Evolutionary conservation across 2,113 vertebrate genomes (phyloP).

Genomic region (Ceyx melanurus): DNA sequence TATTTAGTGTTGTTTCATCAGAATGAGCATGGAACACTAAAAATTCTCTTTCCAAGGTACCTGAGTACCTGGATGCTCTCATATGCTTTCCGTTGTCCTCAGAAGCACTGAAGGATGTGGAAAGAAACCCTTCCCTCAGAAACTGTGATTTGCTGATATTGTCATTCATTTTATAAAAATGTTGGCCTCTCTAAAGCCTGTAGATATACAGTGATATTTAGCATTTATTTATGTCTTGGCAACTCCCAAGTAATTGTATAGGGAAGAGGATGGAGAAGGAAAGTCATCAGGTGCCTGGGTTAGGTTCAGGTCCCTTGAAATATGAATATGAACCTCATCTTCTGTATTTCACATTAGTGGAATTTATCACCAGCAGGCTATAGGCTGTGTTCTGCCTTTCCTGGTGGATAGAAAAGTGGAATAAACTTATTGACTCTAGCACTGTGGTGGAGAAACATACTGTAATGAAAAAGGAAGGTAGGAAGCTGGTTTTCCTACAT

Average conservation of each 20-base stretch:
- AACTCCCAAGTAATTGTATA: accelerated
- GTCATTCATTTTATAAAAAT: neutral
- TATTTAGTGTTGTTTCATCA: neutral
- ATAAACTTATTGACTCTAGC: neutral
- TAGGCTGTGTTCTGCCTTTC: neutral
- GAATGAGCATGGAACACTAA: neutral
- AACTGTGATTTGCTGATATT: neutral
- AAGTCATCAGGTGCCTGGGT: neutral
- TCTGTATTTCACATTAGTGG: neutral
- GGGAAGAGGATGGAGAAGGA: neutral
- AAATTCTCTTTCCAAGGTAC: neutral
- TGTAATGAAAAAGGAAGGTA: neutral
- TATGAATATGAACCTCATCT: neutral
- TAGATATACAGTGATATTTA: neutral
- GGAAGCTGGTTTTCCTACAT: neutral
- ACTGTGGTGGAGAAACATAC: neutral
- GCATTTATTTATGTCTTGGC: neutral
- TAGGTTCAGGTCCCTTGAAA: neutral
- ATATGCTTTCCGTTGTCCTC: neutral
- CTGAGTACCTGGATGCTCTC: neutral
- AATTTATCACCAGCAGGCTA: neutral
- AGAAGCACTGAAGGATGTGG: neutral
- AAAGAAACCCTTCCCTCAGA: neutral
- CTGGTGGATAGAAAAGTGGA: neutral
- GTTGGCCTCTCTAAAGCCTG: neutral